Base-by-base conservation (phyloP, 1,140 invertebrate genomes). In the Polypedilum vanderplanki region DNA sequence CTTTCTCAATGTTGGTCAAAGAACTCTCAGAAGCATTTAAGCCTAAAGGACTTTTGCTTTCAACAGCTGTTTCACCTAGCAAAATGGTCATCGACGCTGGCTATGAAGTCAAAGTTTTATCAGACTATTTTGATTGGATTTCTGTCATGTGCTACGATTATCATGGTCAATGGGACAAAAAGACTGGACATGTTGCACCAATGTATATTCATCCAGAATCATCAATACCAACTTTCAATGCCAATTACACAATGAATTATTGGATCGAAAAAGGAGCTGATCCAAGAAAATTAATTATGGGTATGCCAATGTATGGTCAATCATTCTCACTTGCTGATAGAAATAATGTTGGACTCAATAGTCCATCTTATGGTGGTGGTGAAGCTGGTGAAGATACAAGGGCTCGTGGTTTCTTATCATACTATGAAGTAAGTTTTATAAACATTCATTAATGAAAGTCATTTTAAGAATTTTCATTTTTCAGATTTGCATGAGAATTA, bases 71-170 rank as follows among this genome's bases (percentile, higher is more conserved):
- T 0, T 92, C 93, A 0, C 91, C 93, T 0, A 92, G 89, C 77
- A 93, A 93, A 81, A 90, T 88, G 78, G 90, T 95, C 0, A 91
- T 95, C 2, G 90, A 94, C 79, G 86, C 87, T 15, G 93, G 87
- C 1, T 96, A 96, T 78, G 90, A 95, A 78, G 89, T 93, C 0
- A 87, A 89, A 0, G 81, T 87, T 0, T 77, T 95, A 0, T 87
- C 88, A 0, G 83, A 87, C 74, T 87, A 91, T 76, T 83, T 95
- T 0, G 93, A 96, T 80, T 96, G 93, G 91, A 85, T 89, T 12
- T 87, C 90, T 1, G 89, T 96, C 2, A 95, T 95, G 89, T 89
- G 91, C 0, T 95, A 95, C 78, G 93, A 95, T 78, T 95, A 88
- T 80, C 93, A 95, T 78, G 93, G 93, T 0, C 89, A 93, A 77